Evolutionary conservation across 1,140 invertebrate genomes (phyloP).

Genomic region (Diplogasteroides magnus): DNA sequence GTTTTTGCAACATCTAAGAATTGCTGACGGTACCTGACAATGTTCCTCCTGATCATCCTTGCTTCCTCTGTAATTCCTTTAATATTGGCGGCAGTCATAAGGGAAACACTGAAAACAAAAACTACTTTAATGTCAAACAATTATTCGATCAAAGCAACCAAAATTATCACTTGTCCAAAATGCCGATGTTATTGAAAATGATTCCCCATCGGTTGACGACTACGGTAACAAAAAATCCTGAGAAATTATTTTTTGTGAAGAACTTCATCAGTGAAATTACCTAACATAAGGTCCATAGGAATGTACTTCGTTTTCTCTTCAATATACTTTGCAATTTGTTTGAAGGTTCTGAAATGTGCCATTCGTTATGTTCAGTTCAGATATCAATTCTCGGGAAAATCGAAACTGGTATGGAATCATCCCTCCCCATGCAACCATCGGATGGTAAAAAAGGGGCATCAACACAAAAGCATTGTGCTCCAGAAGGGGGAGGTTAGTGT

Average conservation of each 20-base stretch:
- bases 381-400: no score
- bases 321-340: not conserved
- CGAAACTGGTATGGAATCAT: not conserved
- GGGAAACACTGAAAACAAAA: conserved; percentile 62
- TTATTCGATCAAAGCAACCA: not conserved
- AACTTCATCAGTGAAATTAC: not conserved
- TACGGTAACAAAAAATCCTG: conserved; percentile 18
- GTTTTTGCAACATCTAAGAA: not conserved
- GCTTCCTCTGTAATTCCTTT: conserved; percentile 69
- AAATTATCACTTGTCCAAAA: conserved; percentile 14
- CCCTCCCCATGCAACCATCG: not conserved
- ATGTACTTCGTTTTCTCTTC: conserved; percentile 12
- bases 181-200: conserved; percentile 9
- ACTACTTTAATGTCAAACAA: not conserved
- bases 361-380: no score
- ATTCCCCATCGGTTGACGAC: conserved; percentile 23
- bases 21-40: conserved; percentile 74
- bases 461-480: no score
- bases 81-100: conserved; percentile 65
- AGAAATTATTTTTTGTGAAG: not conserved
- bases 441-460: not conserved
- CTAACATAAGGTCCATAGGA: conserved; percentile 21
- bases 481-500: not conserved
- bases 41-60: conserved; percentile 77
- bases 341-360: not conserved